Conservation (phyloP, 92 coral and sea anemone genomes). For the Umimayanthus chanpuru region DNA sequence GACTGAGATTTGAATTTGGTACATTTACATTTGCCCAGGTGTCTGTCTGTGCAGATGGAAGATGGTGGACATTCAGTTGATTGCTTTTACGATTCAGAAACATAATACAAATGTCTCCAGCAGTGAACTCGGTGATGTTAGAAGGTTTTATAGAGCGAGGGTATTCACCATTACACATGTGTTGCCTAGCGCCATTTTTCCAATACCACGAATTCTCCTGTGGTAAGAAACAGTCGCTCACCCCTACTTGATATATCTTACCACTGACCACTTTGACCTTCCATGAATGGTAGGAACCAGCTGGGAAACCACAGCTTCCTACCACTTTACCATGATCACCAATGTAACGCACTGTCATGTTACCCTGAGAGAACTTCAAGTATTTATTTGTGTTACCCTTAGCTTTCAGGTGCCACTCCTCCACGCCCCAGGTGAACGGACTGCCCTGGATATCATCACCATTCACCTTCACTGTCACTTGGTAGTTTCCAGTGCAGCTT, state of each 20-base stretch:
- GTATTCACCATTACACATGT: neutral
- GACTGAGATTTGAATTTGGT: neutral
- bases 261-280: neutral
- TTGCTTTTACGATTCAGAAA: neutral
- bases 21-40: neutral
- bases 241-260: neutral
- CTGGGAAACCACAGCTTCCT: neutral
- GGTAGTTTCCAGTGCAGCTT: slow-evolving; percentile 17
- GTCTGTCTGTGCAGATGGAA: neutral
- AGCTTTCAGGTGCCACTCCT: slow-evolving; percentile 23
- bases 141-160: neutral
- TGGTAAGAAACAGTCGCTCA: neutral
- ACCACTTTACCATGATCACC: neutral
- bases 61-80: neutral
- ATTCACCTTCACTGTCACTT: slow-evolving; percentile 26
- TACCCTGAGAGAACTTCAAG: neutral
- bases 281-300: neutral
- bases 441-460: slow-evolving; percentile 21
- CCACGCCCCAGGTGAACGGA: slow-evolving; percentile 13
- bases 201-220: neutral
- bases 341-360: neutral
- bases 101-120: neutral
- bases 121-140: neutral
- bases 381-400: neutral
- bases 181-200: neutral